phyloP scores from a whole-genome alignment of 2,888 invertebrate species.

The Candidula unifasciata region DNA sequence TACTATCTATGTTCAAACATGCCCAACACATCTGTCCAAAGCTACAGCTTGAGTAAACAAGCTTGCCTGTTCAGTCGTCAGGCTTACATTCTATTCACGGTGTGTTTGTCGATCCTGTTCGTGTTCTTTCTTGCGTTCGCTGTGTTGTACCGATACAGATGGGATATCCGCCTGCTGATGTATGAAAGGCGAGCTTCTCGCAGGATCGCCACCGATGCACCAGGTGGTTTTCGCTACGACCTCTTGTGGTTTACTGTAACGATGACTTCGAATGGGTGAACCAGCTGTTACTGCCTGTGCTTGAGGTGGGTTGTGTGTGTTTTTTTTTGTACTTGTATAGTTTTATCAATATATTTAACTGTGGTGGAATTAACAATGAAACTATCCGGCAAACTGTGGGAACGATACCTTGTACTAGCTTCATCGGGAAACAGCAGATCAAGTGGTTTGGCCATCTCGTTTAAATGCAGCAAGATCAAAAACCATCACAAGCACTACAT shows the following conservation, averaged over 20 bases:
- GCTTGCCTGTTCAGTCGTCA: slow-evolving; percentile 46
- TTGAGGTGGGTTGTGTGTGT: slow-evolving; percentile 79
- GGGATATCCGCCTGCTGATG: slow-evolving; percentile 80
- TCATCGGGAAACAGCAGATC: too few relatives aligned
- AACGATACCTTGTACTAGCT: too few relatives aligned
- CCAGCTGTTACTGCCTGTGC: slow-evolving; percentile 82
- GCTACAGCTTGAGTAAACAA: slow-evolving; percentile 25
- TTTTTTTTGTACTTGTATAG: background rate
- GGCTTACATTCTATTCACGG: slow-evolving; percentile 38
- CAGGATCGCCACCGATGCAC: background rate
- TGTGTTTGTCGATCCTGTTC: slow-evolving; percentile 42
- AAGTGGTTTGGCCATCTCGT: too few relatives aligned
- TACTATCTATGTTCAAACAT: slow-evolving; percentile 40
- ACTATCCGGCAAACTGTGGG: too few relatives aligned
- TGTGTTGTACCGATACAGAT: slow-evolving; percentile 80
- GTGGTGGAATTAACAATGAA: too few relatives aligned
- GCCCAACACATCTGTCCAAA: background rate
- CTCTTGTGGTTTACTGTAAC: slow-evolving; percentile 86
- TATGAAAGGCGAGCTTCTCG: slow-evolving; percentile 60
- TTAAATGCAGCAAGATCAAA: too few relatives aligned
- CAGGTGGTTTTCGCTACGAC: slow-evolving; percentile 80
- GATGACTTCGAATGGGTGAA: slow-evolving; percentile 84
- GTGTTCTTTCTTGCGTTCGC: slow-evolving; percentile 53
- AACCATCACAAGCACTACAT: too few relatives aligned
- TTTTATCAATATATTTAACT: background rate